Base-by-base conservation (phyloP, 2,797 vertebrate species). In the Falco rusticolus region DNA sequence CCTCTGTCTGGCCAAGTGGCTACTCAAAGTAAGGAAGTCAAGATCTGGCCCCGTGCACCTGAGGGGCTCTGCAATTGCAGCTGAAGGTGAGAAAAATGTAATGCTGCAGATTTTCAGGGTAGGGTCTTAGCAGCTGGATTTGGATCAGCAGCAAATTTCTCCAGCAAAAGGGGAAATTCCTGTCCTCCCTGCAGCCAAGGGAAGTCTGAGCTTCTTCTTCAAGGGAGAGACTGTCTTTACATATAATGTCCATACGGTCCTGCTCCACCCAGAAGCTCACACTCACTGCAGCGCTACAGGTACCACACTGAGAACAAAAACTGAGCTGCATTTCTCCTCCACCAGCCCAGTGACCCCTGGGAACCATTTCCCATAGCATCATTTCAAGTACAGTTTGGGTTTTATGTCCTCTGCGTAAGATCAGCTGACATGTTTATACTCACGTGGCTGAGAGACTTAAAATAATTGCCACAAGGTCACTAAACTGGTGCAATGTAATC, bases 381-480 rank as follows among this genome's bases (percentile, higher is more conserved):
- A 20, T 51, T 84, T 65, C 80, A 71, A 88, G 61, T 75, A 68
- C 1, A 0, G 47, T 21, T 68, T 61, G 16, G 15, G 16, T 69
- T 82, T 90, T 66, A 63, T 60, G 39, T 37, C 59, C 51, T 72
- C 51, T 51, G 6, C 19, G 26, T 45, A 15, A 77, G 39, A 86
- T 84, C 61, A 72, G 14, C n/a, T 94, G 70, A 56, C 39, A 20
- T 33, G 28, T 90, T 86, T 88, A 45, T 24, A 71, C 57, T 90
- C 25, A 65, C 16, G 41, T 43, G 48, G 31, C 61, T 39, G n/a
- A 69, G 51, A 86, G 51, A 86, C 77, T 91, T 84, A 45, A 94
- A 91, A 90, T 88, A 91, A 82, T 82, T 66, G 45, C 57, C 87
- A 84, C 66, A 90, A 82, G 77, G 77, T 90, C 90, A 72, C 37